Evolutionary conservation across 2,113 vertebrate species (phyloP).

Genomic region (Erinaceus europaeus): DNA sequence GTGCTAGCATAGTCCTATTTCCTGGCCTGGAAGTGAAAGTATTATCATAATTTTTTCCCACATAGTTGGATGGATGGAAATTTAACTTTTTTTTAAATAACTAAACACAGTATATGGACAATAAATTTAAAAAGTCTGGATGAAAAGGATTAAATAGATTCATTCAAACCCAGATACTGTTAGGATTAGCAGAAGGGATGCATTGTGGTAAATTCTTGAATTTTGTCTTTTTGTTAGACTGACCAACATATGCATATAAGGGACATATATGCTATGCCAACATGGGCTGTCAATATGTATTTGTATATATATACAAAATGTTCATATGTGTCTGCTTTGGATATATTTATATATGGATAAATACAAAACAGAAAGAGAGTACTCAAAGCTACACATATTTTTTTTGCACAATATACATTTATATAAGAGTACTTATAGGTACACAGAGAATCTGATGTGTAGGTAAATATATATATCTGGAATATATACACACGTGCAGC

Average conservation of each 20-base stretch:
- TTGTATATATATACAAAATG: not conserved
- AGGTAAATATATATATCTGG: no score
- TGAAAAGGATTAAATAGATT: not conserved
- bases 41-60: not conserved
- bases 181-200: not conserved
- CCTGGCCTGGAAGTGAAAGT: constrained; percentile 44
- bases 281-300: no score
- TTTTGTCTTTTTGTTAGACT: not conserved
- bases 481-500: no score
- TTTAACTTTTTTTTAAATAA: constrained; percentile 24
- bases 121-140: not conserved
- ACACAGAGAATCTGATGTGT: no score
- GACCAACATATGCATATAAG: not conserved
- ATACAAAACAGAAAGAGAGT: no score
- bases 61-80: constrained; percentile 28
- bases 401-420: no score
- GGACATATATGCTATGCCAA: no score
- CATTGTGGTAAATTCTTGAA: not conserved
- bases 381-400: no score
- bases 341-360: not conserved
- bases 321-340: not conserved
- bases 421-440: no score
- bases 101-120: not conserved
- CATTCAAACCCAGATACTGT: not conserved
- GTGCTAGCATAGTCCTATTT: constrained; percentile 21